These are phyloP conservation scores for Astur gentilis DNA, from an alignment of 2,113 vertebrate species.

Conservation along the genomic window DNA sequence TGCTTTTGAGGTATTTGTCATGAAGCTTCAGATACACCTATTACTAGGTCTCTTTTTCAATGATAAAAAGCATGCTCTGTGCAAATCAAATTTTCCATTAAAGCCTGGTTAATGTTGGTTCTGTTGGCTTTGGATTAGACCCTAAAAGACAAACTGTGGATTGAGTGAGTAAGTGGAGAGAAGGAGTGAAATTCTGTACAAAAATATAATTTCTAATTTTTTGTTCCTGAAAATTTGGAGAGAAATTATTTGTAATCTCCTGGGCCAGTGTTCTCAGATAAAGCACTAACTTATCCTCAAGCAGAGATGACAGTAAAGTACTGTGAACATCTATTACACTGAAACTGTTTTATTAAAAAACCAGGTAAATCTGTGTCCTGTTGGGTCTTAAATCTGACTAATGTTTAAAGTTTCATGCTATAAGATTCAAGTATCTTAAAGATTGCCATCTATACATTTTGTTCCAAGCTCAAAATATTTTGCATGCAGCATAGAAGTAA, in stretches of 20 bases:
- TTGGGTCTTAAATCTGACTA: neutral
- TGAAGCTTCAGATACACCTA: neutral
- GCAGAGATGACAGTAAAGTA: neutral
- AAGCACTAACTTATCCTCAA: neutral
- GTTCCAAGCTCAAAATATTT: neutral
- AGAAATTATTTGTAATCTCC: neutral
- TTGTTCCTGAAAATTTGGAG: neutral
- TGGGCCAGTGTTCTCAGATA: neutral
- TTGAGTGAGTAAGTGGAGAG: neutral
- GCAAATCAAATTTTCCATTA: neutral
- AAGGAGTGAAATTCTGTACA: neutral
- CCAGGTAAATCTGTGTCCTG: neutral
- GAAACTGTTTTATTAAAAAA: neutral
- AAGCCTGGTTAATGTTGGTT: neutral
- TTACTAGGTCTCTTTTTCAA: neutral
- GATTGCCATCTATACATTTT: neutral
- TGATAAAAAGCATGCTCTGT: neutral
- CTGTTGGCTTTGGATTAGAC: neutral
- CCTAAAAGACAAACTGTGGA: neutral
- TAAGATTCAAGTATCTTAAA: neutral
- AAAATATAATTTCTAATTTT: neutral
- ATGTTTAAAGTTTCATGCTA: neutral
- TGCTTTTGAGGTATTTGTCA: conserved; percentile 9
- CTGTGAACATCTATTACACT: neutral
- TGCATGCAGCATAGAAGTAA: neutral